Conservation (phyloP, 2,888 invertebrate genomes). For the Drosophila paranaensis region DNA sequence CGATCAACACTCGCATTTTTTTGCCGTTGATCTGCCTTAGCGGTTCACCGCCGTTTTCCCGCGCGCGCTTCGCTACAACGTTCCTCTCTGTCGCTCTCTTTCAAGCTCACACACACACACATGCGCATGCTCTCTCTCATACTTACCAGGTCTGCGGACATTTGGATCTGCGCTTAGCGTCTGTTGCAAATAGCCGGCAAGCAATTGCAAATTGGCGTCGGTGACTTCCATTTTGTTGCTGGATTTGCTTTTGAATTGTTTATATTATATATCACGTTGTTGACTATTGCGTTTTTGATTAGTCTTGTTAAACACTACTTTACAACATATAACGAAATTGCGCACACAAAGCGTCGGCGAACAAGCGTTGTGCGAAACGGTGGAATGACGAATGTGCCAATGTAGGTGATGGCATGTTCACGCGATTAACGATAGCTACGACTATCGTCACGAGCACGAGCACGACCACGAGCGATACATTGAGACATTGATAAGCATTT, state of each 20-base stretch:
- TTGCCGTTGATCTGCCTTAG: conserved; percentile 3
- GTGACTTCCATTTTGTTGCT: conserved; percentile 92
- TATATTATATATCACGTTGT: conserved; percentile 27
- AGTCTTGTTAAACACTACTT: conserved; percentile 26
- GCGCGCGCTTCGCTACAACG: conserved; percentile 45
- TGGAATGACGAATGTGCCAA: conserved; percentile 48
- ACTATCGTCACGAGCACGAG: background rate
- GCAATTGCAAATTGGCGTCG: conserved; percentile 92
- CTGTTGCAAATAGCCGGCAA: conserved; percentile 94
- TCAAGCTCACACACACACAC: conserved; percentile 11
- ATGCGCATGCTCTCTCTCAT: conserved; percentile 24
- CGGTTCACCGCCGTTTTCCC: conserved; percentile 53
- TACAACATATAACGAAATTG: conserved; percentile 55
- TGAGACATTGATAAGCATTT: background rate
- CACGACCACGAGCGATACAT: conserved; percentile 2
- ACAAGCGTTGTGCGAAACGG: conserved; percentile 37
- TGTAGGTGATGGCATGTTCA: conserved; percentile 12
- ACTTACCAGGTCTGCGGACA: conserved; percentile 92
- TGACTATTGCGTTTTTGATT: conserved; percentile 26
- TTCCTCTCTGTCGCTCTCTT: conserved; percentile 18
- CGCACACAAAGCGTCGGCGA: conserved; percentile 40
- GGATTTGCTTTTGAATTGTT: conserved; percentile 8
- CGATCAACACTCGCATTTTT: conserved; percentile 2
- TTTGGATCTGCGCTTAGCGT: conserved; percentile 94
- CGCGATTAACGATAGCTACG: conserved; percentile 11